Evolutionary conservation across 2,113 vertebrate species (phyloP).

Genomic region (Xiphophorus couchianus): DNA sequence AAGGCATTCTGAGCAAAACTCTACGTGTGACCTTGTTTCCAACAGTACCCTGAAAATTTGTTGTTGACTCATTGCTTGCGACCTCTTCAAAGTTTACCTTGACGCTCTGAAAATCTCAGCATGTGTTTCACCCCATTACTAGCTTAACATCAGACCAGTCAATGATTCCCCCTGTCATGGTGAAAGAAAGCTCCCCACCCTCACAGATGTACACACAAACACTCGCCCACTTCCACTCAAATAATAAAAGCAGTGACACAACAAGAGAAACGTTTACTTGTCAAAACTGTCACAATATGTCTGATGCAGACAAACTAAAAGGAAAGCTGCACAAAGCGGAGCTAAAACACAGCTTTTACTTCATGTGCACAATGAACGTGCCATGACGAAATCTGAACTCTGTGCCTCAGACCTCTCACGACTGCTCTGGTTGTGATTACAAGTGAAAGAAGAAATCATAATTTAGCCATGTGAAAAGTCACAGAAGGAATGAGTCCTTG

Average conservation of each 20-base stretch:
- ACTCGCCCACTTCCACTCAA: conserved; percentile 31
- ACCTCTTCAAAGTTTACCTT: conserved; percentile 52
- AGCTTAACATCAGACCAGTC: conserved; percentile 41
- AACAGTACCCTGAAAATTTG: conserved; percentile 65
- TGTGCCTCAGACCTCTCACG: conserved; percentile 1
- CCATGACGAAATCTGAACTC: conserved; percentile 5
- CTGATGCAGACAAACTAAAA: conserved; percentile 27
- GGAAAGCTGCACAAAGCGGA: conserved; percentile 15
- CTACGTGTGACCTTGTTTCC: conserved; percentile 68
- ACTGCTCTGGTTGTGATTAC: conserved; percentile 39
- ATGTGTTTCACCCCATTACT: conserved; percentile 33
- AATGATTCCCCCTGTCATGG: conserved; percentile 26
- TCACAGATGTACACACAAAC: conserved; percentile 22
- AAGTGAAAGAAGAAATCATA: conserved; percentile 53
- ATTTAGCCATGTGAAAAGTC: conserved; percentile 55
- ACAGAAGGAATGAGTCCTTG: conserved; percentile 66
- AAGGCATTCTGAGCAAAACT: conserved; percentile 45
- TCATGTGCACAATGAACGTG: conserved; percentile 6
- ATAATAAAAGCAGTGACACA: conserved; percentile 35
- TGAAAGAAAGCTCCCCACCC: conserved; percentile 30
- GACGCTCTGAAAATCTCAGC: conserved; percentile 33
- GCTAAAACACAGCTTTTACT: conserved; percentile 18
- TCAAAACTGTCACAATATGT: conserved; percentile 50
- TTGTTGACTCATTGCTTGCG: conserved; percentile 52
- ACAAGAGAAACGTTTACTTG: conserved; percentile 53